A percentile compares a stretch with the other conserved stretches of the same genome.
These are phyloP conservation scores for Centropus unirufus DNA, from an alignment of 2,113 vertebrate genomes.

Conservation along the genomic window DNA sequence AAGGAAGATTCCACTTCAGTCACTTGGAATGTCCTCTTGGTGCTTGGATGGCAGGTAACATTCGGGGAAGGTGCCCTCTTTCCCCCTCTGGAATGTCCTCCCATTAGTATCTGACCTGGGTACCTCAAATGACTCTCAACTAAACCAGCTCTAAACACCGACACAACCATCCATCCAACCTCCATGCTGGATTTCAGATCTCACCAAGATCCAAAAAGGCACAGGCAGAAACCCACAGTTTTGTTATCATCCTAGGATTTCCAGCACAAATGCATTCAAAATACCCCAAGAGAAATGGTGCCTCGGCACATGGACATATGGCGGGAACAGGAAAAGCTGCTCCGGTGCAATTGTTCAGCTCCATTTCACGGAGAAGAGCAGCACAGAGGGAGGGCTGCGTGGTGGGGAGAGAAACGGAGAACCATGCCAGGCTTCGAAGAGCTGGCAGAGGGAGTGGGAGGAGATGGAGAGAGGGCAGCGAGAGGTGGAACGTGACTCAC, in stretches of 20 bases:
- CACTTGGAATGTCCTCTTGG: not conserved
- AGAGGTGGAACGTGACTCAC: not conserved
- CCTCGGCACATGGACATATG: not conserved
- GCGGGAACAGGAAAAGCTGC: not conserved
- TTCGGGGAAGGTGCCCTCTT: not conserved
- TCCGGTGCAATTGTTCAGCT: slow-evolving; percentile 48
- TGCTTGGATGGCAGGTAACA: not conserved
- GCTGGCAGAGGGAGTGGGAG: not conserved
- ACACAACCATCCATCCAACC: not conserved
- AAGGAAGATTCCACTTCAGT: not conserved
- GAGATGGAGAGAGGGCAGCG: not conserved
- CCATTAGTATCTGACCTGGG: not conserved
- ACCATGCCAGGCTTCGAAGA: not conserved
- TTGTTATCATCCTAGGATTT: not conserved
- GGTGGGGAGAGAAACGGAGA: not conserved
- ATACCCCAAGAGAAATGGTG: not conserved
- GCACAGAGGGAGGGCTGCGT: slow-evolving; percentile 39
- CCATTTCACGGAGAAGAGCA: slow-evolving; percentile 36
- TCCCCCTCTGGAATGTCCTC: not conserved
- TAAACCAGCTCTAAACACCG: not conserved
- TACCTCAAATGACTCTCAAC: not conserved
- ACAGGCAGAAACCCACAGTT: not conserved
- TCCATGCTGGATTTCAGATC: not conserved
- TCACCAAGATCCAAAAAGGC: not conserved
- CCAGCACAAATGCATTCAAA: not conserved